Evolutionary conservation across 2,888 invertebrate species (phyloP).

Genomic region (Enoplolaimus lenunculus): DNA sequence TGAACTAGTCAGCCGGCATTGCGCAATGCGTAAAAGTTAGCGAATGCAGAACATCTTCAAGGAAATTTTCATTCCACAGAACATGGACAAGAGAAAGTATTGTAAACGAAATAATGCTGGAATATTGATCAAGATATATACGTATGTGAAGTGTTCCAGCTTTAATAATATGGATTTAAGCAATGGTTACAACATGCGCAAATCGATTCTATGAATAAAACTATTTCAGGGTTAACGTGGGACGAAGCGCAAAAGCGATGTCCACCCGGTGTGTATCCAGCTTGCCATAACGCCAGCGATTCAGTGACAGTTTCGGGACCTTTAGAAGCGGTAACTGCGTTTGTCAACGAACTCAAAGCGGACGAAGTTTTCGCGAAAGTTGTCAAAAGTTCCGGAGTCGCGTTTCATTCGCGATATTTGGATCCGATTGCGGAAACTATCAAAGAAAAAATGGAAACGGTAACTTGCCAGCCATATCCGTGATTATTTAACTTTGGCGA

Average conservation of each 20-base stretch:
- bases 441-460: conserved; percentile 15
- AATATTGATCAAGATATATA: no score
- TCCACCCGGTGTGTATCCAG: conserved; percentile 64
- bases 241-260: conserved; percentile 59
- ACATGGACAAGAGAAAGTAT: no score
- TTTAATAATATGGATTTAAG: no score
- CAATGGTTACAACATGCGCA: no score
- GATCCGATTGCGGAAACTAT: conserved; percentile 52
- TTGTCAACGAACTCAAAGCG: conserved; percentile 39
- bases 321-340: conserved; percentile 52
- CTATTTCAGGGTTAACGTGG: conserved; percentile 57
- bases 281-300: conserved; percentile 86
- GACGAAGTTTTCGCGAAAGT: conserved; percentile 67
- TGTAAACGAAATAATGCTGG: no score
- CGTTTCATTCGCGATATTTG: conserved; percentile 80
- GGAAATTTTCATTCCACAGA: no score
- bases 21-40: no score
- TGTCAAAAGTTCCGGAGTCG: conserved; percentile 70
- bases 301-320: conserved; percentile 89
- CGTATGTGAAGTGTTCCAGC: no score
- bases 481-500: neutral
- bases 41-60: no score
- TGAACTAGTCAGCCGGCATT: no score
- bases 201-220: no score
- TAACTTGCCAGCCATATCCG: no score